Base-by-base conservation (phyloP, 2,113 vertebrate species). In the Prolemur simus region DNA sequence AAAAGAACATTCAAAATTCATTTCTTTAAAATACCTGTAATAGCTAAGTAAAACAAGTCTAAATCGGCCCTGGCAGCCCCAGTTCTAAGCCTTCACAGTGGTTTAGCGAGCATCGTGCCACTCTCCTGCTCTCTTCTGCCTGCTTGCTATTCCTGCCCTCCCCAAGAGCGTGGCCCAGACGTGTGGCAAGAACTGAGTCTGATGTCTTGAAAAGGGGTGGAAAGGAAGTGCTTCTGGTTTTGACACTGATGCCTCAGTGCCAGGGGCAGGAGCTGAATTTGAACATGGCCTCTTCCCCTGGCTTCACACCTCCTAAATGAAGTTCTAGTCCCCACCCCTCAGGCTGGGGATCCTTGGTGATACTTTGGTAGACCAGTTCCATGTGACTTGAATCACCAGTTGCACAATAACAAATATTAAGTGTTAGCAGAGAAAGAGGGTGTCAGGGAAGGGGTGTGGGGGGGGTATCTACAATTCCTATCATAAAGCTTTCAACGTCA, bases 161-260 rank as follows among this genome's bases (percentile, higher is more conserved):
- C n/a, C 66, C 56, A 13, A 56, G 23, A 49, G 1, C 11, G 10
- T 1, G 6, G 32, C 15, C 64, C 60, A n/a, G 9, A 15, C 6
- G 0, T 3, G 42, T 7, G 17, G 25, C 39, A 25, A 4, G 0
- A 15, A 23, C 49, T 11, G 13, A 54, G 7, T 11, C 49, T 0
- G 8, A 32, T n/a, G 3, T 64, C 80, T 32, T 20, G 3, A 23
- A 58, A 73, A 54, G 21, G 34, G 2, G 1, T 2, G 7, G 21
- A 2, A 37, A 34, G 84, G 20, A 32, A 25, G 25, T 5, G 4
- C 15, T 82, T 73, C 68, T 68, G 49, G 25, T 25, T 49, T 77
- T 18, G 42, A 9, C 34, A 0, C 20, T 17, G 42, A 29, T 12
- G 8, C 17, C 64, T 18, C 7, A 4, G 11, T 6, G 13, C 54